These are phyloP conservation scores for Dinomys branickii DNA, from an alignment of 2,113 vertebrate genomes.

Conservation along the genomic window DNA sequence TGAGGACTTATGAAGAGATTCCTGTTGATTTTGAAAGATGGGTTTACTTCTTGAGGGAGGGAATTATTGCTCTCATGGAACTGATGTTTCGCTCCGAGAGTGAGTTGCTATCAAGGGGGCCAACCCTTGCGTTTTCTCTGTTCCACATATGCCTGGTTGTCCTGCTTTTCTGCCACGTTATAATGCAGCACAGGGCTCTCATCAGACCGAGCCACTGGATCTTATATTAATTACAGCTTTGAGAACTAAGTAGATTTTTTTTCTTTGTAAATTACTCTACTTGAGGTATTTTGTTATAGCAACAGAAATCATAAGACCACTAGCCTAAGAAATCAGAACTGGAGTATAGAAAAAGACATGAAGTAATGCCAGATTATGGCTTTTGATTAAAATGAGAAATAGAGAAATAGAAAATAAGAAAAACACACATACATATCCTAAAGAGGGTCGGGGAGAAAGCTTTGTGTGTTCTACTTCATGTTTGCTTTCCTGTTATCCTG, in stretches of 20 bases:
- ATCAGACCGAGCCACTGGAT: not conserved
- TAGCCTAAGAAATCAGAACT: not conserved
- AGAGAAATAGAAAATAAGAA: not conserved
- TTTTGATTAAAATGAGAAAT: not conserved
- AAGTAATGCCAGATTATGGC: not conserved
- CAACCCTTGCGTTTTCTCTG: not conserved
- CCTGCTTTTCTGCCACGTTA: not conserved
- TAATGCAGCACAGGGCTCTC: not conserved
- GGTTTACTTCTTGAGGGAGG: not conserved
- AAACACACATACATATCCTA: not conserved
- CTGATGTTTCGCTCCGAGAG: not conserved
- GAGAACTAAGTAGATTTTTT: not conserved
- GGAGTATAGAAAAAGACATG: not conserved
- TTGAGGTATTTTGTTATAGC: not conserved
- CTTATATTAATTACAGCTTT: not conserved
- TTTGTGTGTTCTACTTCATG: not conserved
- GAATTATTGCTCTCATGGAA: not conserved
- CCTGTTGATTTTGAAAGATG: not conserved
- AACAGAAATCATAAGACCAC: not conserved
- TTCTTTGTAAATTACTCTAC: not conserved
- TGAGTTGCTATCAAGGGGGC: not conserved
- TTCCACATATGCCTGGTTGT: no score
- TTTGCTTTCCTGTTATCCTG: not conserved
- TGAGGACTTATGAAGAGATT: not conserved
- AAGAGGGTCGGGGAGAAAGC: fast-evolving